These are phyloP conservation scores for Apistogramma diplotaenia DNA, from an alignment of 2,113 vertebrate species.

Conservation along the genomic window DNA sequence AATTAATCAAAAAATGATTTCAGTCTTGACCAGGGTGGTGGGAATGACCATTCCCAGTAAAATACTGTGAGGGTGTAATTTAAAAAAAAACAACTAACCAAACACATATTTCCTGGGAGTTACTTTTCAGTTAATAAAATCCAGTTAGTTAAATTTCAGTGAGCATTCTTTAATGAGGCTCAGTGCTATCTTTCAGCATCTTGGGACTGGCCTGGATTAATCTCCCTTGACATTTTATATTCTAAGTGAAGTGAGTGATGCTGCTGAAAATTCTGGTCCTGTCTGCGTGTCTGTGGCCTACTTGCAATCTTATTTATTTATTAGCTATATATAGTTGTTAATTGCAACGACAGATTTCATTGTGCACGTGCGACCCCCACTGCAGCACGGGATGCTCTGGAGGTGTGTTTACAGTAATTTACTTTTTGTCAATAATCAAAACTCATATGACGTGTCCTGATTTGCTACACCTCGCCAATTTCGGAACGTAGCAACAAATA, in stretches of 20 bases:
- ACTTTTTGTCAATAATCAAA: not conserved
- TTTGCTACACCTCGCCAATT: not conserved
- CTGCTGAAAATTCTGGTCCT: not conserved
- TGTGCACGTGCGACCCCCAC: not conserved
- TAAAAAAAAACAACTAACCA: not conserved
- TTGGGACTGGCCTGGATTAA: not conserved
- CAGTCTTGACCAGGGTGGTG: not conserved
- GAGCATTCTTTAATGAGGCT: not conserved
- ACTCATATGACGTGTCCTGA: not conserved
- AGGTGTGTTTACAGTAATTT: not conserved
- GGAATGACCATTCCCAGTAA: not conserved
- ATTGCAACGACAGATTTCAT: not conserved
- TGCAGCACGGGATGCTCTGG: not conserved
- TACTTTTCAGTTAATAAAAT: not conserved
- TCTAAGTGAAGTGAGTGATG: not conserved
- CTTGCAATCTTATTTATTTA: not conserved
- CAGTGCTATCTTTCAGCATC: not conserved
- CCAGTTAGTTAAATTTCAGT: not conserved
- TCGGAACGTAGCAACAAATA: constrained; percentile 1
- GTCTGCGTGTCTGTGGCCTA: not conserved
- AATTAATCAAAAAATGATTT: not conserved
- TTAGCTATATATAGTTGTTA: not conserved
- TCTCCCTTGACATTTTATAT: not conserved
- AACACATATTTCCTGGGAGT: not conserved
- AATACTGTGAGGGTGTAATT: not conserved